Evolutionary conservation across 2,888 invertebrate genomes (phyloP).

Genomic region (Scaptomyza reducta): DNA sequence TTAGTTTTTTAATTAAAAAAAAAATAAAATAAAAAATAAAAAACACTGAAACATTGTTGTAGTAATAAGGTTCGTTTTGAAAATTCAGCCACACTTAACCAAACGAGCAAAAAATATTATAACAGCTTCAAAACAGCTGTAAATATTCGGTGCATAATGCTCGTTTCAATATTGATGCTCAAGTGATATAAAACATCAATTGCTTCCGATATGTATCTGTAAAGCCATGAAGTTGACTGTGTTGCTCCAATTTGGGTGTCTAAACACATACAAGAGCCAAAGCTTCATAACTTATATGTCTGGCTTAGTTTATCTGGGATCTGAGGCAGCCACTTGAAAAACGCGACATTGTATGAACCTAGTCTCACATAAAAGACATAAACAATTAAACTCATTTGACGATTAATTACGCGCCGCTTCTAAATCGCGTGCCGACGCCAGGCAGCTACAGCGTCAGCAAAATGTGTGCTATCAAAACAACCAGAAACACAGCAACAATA

Average conservation of each 20-base stretch:
- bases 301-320: constrained; percentile 46
- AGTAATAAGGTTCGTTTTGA: no score
- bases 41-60: background rate
- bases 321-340: constrained; percentile 52
- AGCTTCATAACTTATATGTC: constrained; percentile 2
- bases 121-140: background rate
- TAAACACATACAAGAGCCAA: background rate
- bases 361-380: constrained; percentile 73
- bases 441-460: constrained; percentile 50
- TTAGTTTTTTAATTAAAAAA: constrained; percentile 37
- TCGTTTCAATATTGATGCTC: background rate
- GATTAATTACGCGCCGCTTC: constrained; percentile 80
- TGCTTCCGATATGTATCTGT: constrained; percentile 6
- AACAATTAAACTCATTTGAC: constrained; percentile 82
- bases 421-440: constrained; percentile 76
- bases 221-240: constrained; percentile 2
- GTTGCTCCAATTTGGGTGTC: constrained; percentile 30
- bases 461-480: constrained; percentile 77
- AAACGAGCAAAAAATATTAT: no score
- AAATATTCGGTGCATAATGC: background rate
- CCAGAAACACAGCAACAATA: constrained; percentile 17
- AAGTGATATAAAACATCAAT: constrained; percentile 16
- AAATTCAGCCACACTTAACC: no score
- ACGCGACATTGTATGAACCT: constrained; percentile 59
- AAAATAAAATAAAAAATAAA: no score